phyloP scores from a whole-genome alignment of 2,888 invertebrate genomes.

The Dicyrtoma fusca region DNA sequence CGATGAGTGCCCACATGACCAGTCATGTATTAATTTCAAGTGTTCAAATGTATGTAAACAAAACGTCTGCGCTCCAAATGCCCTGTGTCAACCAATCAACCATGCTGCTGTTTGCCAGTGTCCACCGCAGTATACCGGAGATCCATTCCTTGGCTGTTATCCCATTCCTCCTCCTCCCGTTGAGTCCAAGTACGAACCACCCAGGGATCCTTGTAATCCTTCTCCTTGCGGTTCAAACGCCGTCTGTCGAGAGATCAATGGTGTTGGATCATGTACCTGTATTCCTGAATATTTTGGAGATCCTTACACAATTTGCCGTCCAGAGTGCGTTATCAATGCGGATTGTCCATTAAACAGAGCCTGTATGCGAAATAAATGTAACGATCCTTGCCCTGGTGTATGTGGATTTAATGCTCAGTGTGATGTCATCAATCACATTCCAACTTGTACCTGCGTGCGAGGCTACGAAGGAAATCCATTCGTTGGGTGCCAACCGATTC shows the following conservation, averaged over 20 bases:
- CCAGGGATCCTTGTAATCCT: conserved; percentile 56
- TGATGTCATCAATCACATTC: conserved; percentile 72
- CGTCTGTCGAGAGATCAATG: conserved; percentile 54
- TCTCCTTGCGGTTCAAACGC: conserved; percentile 69
- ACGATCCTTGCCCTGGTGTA: conserved; percentile 61
- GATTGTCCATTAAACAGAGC: conserved; percentile 57
- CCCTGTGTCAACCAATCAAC: conserved; percentile 39
- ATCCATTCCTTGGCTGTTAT: conserved; percentile 50
- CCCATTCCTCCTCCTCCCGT: conserved; percentile 41
- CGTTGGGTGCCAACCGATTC: conserved; percentile 35
- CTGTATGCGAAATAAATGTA: conserved; percentile 59
- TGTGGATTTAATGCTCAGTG: conserved; percentile 71
- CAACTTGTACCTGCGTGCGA: conserved; percentile 70
- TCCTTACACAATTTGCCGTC: conserved; percentile 59
- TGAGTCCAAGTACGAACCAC: conserved; percentile 25
- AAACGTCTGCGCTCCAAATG: conserved; percentile 38
- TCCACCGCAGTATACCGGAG: conserved; percentile 58
- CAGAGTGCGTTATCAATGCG: conserved; percentile 72
- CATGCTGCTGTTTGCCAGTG: conserved; percentile 58
- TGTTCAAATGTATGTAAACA: conserved; percentile 64
- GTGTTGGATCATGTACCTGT: conserved; percentile 54
- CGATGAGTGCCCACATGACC: conserved; percentile 69
- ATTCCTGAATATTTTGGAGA: conserved; percentile 55
- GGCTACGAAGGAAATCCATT: conserved; percentile 73
- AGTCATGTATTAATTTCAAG: conserved; percentile 72